A percentile compares a stretch with the other conserved stretches of the same genome.
phyloP scores from a whole-genome alignment of 2,797 vertebrate species.

The Poecilia velifera region DNA sequence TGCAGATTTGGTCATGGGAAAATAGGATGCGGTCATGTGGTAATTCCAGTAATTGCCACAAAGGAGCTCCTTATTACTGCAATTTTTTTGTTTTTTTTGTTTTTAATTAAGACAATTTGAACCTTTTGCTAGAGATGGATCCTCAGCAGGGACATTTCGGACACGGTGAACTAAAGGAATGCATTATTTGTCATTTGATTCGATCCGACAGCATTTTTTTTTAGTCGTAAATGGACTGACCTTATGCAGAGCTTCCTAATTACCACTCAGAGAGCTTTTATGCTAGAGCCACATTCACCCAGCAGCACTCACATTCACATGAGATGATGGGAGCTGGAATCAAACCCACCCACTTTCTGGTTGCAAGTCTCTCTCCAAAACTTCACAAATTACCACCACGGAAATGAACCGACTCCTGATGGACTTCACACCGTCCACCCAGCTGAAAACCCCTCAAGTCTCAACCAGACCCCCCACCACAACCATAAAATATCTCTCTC shows the following conservation, averaged over 20 bases:
- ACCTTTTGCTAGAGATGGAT: not conserved
- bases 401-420: not conserved
- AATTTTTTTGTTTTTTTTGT: not conserved
- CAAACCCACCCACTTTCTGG: not conserved
- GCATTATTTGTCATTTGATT: not conserved
- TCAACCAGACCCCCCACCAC: slow-evolving; percentile 15
- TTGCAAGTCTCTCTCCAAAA: not conserved
- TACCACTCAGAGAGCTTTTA: not conserved
- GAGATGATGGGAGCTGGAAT: not conserved
- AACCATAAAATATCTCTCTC: slow-evolving; percentile 46
- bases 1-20: not conserved
- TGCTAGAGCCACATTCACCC: not conserved
- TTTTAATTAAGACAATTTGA: not conserved
- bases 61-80: not conserved
- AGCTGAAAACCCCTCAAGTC: slow-evolving; percentile 6
- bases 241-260: not conserved
- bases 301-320: not conserved
- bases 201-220: not conserved
- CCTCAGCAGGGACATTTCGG: not conserved
- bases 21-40: not conserved
- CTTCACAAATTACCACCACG: not conserved
- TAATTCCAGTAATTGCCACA: not conserved
- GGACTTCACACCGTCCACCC: not conserved
- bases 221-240: not conserved
- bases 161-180: not conserved